Percentiles rank a stretch among this genome's conserved stretches.
These are phyloP conservation scores for Naso thynnoides DNA, from an alignment of 2,797 vertebrate species.

Conservation along the genomic window DNA sequence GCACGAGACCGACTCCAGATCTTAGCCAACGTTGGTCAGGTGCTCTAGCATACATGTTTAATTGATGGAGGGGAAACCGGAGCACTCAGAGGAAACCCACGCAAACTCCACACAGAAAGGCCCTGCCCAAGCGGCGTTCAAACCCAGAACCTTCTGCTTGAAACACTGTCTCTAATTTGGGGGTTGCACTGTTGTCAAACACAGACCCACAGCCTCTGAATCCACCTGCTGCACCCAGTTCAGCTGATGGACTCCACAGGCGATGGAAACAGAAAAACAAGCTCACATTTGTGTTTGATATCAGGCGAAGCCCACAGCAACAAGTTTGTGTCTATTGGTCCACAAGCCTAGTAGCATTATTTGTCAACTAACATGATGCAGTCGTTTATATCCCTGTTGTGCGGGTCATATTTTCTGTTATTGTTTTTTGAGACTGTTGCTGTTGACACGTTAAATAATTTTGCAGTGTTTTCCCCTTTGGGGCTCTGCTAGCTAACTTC, in stretches of 20 bases:
- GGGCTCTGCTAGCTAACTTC: neutral
- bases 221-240: too few relatives aligned
- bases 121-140: too few relatives aligned
- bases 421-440: conserved; percentile 3
- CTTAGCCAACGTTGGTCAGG: too few relatives aligned
- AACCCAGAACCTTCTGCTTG: too few relatives aligned
- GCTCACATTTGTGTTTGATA: too few relatives aligned
- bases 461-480: neutral
- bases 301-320: neutral
- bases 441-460: conserved; percentile 13
- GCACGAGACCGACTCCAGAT: too few relatives aligned
- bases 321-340: neutral
- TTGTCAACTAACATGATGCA: neutral
- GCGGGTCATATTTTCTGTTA: neutral
- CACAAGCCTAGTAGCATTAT: neutral
- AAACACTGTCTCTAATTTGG: neutral
- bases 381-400: neutral
- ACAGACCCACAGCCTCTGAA: neutral
- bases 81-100: too few relatives aligned
- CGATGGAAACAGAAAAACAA: too few relatives aligned
- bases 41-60: too few relatives aligned
- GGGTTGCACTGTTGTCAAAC: neutral
- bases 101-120: too few relatives aligned
- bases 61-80: neutral
- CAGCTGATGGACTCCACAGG: too few relatives aligned